These are phyloP conservation scores for Odontamblyopus rebecca DNA, from an alignment of 2,797 vertebrate genomes.

Conservation along the genomic window DNA sequence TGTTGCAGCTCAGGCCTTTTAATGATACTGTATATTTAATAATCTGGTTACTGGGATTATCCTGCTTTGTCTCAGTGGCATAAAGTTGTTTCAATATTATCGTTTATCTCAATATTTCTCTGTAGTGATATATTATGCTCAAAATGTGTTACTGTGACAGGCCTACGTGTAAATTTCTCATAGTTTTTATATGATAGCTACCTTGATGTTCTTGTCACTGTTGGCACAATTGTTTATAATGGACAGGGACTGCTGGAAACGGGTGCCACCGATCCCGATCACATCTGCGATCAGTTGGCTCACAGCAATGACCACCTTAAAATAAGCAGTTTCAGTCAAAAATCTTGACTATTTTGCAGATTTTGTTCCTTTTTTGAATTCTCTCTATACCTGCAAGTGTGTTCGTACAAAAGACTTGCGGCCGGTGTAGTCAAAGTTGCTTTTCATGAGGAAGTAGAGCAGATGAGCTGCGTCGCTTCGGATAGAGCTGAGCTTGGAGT, in stretches of 20 bases:
- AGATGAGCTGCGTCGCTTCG: constrained; percentile 92
- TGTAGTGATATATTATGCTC: too few relatives aligned
- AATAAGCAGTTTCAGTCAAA: not conserved
- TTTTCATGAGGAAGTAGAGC: constrained; percentile 97
- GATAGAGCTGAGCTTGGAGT: constrained; percentile 95
- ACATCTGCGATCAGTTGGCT: constrained; percentile 98
- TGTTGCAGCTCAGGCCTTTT: too few relatives aligned
- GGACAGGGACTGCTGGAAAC: constrained; percentile 97
- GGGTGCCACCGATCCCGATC: constrained; percentile 93
- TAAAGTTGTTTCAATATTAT: too few relatives aligned
- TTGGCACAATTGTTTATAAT: constrained; percentile 99
- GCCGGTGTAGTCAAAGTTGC: constrained; percentile 96
- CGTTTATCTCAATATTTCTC: too few relatives aligned
- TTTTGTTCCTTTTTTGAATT: not conserved
- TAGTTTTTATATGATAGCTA: constrained; percentile 41
- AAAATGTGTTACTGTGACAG: not conserved
- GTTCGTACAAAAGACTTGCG: constrained; percentile 96
- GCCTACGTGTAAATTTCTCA: too few relatives aligned
- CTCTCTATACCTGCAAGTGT: constrained; percentile 85
- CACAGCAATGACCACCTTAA: constrained; percentile 95
- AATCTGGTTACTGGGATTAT: too few relatives aligned
- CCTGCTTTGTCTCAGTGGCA: too few relatives aligned
- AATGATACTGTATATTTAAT: too few relatives aligned
- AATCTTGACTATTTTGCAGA: too few relatives aligned
- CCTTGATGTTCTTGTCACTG: constrained; percentile 93